phyloP scores from a whole-genome alignment of 2,888 invertebrate species.

The Dolomedes plantarius region DNA sequence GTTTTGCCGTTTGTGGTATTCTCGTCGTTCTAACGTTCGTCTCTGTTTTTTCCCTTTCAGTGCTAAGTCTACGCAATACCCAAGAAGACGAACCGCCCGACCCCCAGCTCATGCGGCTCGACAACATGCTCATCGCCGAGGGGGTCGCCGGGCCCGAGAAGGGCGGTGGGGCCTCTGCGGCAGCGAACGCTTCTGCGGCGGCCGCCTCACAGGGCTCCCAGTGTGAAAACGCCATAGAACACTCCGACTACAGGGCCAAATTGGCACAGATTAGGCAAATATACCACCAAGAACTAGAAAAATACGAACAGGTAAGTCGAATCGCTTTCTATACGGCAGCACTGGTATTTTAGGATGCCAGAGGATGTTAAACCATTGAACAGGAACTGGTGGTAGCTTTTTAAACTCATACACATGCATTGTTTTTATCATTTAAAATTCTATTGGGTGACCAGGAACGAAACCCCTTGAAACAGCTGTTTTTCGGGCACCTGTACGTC shows the following conservation, averaged over 20 bases:
- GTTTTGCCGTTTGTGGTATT: too few relatives aligned
- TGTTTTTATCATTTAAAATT: too few relatives aligned
- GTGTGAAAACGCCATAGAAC: slow-evolving; percentile 95
- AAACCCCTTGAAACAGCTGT: not conserved
- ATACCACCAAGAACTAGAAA: slow-evolving; percentile 99
- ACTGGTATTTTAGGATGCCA: not conserved
- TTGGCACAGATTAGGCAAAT: slow-evolving; percentile 99
- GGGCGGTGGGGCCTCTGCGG: slow-evolving; percentile 81
- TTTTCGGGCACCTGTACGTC: too few relatives aligned
- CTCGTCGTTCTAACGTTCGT: too few relatives aligned
- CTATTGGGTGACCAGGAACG: too few relatives aligned
- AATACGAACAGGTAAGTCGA: slow-evolving; percentile 92
- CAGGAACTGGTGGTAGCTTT: too few relatives aligned
- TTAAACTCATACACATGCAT: too few relatives aligned
- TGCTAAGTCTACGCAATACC: slow-evolving; percentile 94
- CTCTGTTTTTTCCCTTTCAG: slow-evolving; percentile 78
- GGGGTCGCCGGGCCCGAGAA: slow-evolving; percentile 98
- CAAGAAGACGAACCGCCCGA: slow-evolving; percentile 99
- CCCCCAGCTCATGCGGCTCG: slow-evolving; percentile 97
- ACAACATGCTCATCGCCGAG: slow-evolving; percentile 98
- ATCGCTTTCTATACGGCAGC: too few relatives aligned
- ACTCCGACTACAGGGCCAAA: slow-evolving; percentile 99
- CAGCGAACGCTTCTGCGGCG: slow-evolving; percentile 84
- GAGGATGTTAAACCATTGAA: too few relatives aligned
- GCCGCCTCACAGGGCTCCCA: slow-evolving; percentile 75